Base-by-base conservation (phyloP, 2,888 invertebrate genomes). In the Luperina nickerlii region DNA sequence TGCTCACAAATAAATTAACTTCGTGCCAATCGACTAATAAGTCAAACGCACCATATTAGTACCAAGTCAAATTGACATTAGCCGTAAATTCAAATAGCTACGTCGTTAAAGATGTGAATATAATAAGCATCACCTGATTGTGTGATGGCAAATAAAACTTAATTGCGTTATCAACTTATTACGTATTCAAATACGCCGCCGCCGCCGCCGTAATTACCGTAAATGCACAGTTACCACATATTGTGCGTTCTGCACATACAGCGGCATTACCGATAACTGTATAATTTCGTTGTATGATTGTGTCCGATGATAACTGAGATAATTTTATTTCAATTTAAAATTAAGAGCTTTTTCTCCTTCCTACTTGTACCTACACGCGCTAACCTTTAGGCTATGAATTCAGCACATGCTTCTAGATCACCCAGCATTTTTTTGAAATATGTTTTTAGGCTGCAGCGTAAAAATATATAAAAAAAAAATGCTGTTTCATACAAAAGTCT, bases 161-260 rank as follows among this genome's bases (percentile, higher is more conserved):
- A 73, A 79, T 60, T 66, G 38, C 18, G 13, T 76, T 51, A 48
- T 74, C 32, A 74, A 57, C 18, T 13, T n/a, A 75, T 68, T 67
- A 20, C 60, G 32, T 4, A 45, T 62, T 74, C n/a, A 80, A 73
- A 45, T 74, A 54, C 48, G 32, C 13, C 51, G 45, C n/a, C n/a
- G n/a, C n/a, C n/a, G 27, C 68, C 62, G 6, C 32, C 1, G 60
- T 67, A 32, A 60, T 79, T 60, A 57, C 18, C 27, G 42, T 32
- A n/a, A 68, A 68, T 60, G 6, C 32, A 66, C 18, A 20, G 32
- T 51, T 15, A 27, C 20, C 20, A 20, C 32, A 51, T n/a, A n/a
- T n/a, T 68, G 27, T 32, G 18, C 20, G 20, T 69, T 54, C 45
- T 77, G 54, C 8, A 7, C 32, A 51, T n/a, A 11, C 3, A n/a